phyloP scores from a whole-genome alignment of 2,888 invertebrate genomes.

The Fragum fragum region DNA sequence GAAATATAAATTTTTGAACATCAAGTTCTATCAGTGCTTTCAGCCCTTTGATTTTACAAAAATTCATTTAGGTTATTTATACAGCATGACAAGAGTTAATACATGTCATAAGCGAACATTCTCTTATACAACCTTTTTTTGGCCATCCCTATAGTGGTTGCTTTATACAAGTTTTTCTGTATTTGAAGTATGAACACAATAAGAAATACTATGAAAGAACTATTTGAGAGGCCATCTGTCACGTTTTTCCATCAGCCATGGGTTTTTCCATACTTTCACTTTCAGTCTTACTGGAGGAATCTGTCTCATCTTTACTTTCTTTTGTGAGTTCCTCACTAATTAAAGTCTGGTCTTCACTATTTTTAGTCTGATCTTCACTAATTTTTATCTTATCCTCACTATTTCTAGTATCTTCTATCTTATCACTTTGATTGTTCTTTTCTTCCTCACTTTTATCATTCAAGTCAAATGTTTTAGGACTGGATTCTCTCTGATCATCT shows the following conservation, averaged over 20 bases:
- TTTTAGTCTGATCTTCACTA: background rate
- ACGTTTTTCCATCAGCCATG: constrained; percentile 5
- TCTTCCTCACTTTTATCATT: constrained; percentile 5
- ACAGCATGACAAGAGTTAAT: no score
- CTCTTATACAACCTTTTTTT: no score
- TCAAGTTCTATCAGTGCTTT: no score
- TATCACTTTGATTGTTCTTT: background rate
- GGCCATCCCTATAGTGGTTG: no score
- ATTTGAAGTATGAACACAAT: background rate
- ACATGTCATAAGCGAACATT: no score
- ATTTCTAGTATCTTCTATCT: background rate
- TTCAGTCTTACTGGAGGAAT: background rate
- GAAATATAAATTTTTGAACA: no score
- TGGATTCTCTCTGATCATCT: constrained; percentile 13
- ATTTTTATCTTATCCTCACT: constrained; percentile 2
- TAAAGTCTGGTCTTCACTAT: no score
- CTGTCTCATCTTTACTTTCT: background rate
- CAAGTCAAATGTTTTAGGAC: constrained; percentile 13
- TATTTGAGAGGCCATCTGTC: background rate
- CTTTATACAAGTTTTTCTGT: no score
- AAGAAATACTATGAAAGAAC: constrained; percentile 22
- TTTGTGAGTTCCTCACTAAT: background rate
- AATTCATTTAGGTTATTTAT: no score
- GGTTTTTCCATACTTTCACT: constrained; percentile 3
- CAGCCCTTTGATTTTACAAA: no score